Percentiles rank a stretch among this genome's conserved stretches.
phyloP scores from a whole-genome alignment of 2,113 vertebrate genomes.

The Cheilinus undulatus region DNA sequence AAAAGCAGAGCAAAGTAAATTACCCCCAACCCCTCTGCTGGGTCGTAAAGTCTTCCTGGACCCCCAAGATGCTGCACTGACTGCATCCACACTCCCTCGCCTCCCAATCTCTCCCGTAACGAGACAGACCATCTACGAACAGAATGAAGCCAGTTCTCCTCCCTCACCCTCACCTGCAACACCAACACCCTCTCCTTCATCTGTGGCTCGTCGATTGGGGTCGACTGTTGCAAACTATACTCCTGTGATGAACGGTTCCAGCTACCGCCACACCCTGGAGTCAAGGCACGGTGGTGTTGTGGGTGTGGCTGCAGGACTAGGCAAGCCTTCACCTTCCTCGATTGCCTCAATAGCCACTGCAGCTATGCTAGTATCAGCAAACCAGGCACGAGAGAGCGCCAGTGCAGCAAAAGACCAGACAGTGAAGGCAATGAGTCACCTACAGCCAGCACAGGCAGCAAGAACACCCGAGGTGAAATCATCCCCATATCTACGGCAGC shows the following conservation, averaged over 20 bases:
- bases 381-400: constrained; percentile 63
- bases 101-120: constrained; percentile 82
- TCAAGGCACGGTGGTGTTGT: constrained; percentile 55
- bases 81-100: constrained; percentile 64
- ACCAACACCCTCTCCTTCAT: constrained; percentile 71
- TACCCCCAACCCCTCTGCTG: constrained; percentile 90
- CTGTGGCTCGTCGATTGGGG: constrained; percentile 73
- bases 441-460: constrained; percentile 43
- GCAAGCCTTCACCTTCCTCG: constrained; percentile 67
- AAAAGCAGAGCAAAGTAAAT: constrained; percentile 90
- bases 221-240: constrained; percentile 78
- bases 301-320: constrained; percentile 73
- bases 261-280: constrained; percentile 70
- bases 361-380: constrained; percentile 75
- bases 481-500: constrained; percentile 84
- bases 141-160: constrained; percentile 78
- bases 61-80: constrained; percentile 83
- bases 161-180: constrained; percentile 70
- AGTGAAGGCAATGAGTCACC: constrained; percentile 45
- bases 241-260: constrained; percentile 80
- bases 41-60: constrained; percentile 94
- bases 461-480: constrained; percentile 73
- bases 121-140: constrained; percentile 85
- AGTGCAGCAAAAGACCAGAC: constrained; percentile 44
- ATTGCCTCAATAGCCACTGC: constrained; percentile 74